phyloP scores from a whole-genome alignment of 2,113 vertebrate genomes.

The Paracanthobrama guichenoti region DNA sequence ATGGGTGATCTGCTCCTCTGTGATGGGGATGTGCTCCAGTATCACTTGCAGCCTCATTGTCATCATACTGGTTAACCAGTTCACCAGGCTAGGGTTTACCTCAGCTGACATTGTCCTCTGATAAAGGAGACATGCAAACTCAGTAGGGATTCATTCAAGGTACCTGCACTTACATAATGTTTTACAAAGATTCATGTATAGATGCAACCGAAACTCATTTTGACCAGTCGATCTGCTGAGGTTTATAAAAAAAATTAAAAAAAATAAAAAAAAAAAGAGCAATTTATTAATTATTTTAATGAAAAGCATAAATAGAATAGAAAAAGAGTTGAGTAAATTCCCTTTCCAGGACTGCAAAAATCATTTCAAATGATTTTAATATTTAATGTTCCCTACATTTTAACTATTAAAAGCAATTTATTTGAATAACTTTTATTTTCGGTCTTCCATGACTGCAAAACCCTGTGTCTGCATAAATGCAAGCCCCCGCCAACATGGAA shows the following conservation, averaged over 20 bases:
- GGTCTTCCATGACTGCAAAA: not conserved
- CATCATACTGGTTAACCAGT: conserved; percentile 94
- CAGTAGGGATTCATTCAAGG: not conserved
- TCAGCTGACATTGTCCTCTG: conserved; percentile 91
- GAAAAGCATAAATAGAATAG: no score
- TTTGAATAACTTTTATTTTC: not conserved
- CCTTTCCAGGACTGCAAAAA: no score
- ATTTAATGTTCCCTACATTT: not conserved
- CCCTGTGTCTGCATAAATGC: not conserved
- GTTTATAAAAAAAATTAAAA: no score
- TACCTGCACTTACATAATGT: not conserved
- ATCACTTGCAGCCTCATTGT: conserved; percentile 89
- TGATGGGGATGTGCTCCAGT: conserved; percentile 87
- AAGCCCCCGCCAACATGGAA: conserved; percentile 6
- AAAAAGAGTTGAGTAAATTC: no score
- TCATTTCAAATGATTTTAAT: no score
- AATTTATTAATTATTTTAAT: no score
- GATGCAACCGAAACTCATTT: no score
- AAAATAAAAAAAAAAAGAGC: no score
- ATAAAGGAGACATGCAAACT: conserved; percentile 5
- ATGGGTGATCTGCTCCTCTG: conserved; percentile 82
- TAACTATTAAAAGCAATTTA: not conserved
- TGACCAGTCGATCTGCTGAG: no score
- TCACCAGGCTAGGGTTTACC: conserved; percentile 87
- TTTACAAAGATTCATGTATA: no score